Evolutionary conservation across 2,113 vertebrate genomes (phyloP), one percentile per base, ranked within the genome.

Genomic region (Xenopus laevis): DNA sequence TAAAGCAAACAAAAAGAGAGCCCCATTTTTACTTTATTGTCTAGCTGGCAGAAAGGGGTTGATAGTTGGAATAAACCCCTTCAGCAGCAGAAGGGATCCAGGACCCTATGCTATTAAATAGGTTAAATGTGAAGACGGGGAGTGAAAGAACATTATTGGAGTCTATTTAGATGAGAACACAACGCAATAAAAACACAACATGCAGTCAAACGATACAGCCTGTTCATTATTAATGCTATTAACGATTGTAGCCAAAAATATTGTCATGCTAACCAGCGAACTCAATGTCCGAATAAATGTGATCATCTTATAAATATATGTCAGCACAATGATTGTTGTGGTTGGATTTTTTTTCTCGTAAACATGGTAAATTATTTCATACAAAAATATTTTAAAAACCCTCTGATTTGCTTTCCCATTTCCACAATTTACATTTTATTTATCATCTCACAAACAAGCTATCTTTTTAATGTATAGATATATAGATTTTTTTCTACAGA

Each of bases 1-100:
- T 77, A 77, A 76, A 77, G 74, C 74, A 77, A 77, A 77, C 66
- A 77, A 77, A 69, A 74, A 77, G 69, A 67, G 30, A 70, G 59
- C 30, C 74, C 67, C 66, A 64, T 77, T 77, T 76, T 76, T 57
- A 44, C 59, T 77, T 70, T 62, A 69, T 76, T 77, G 74, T 77
- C 74, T 77, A 70, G 66, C 65, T 64, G 62, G 74, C 67, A 77
- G 62, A 77, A 76, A 70, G 59, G 73, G 73, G 27, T 33, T 40
- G 58, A n/a, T 45, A 44, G 67, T 15, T 53, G 67, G 67, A 77
- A 77, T 77, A 77, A 77, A 64, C 59, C 66, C 46, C 30, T 30
- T 52, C 15, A 70, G 65, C 12, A 68, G 65, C 58, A 69, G 58
- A 62, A 67, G 53, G 63, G 63, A 40, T 65, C 63, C 40, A 45